phyloP scores from a whole-genome alignment of 2,797 vertebrate genomes.

The Adelosebastes latens region DNA sequence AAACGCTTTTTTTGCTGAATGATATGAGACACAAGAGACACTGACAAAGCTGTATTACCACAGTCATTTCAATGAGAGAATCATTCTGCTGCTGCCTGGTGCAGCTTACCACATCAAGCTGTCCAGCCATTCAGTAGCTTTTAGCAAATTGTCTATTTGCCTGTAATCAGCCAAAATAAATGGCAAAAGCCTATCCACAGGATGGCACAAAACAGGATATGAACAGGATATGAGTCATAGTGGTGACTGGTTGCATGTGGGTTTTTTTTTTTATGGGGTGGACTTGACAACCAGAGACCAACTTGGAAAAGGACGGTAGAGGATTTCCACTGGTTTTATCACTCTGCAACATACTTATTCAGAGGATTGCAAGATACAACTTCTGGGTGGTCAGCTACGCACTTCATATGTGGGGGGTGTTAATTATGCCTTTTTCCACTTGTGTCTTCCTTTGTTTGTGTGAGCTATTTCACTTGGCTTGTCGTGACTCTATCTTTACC shows the following conservation, averaged over 20 bases:
- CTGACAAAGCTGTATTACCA: neutral
- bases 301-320: neutral
- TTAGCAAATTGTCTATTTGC: conserved; percentile 10
- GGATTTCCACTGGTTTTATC: neutral
- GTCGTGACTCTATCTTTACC: neutral
- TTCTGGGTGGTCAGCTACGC: neutral
- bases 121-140: conserved; percentile 1
- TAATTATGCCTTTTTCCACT: neutral
- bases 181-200: conserved; percentile 8
- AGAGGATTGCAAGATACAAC: neutral
- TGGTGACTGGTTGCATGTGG: conserved; percentile 15
- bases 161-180: conserved; percentile 21
- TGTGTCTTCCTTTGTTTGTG: conserved; percentile 10
- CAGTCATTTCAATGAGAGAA: neutral
- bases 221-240: conserved; percentile 50
- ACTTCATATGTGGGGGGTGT: neutral
- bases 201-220: conserved; percentile 21
- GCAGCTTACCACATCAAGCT: neutral
- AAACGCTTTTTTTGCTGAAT: neutral
- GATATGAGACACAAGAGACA: neutral
- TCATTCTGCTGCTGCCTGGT: neutral
- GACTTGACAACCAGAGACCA: conserved; percentile 26
- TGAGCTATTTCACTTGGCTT: neutral
- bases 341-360: neutral
- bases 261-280: conserved; percentile 12